These are phyloP conservation scores for Scartelaos histophorus DNA, from an alignment of 2,113 vertebrate species.

Conservation along the genomic window DNA sequence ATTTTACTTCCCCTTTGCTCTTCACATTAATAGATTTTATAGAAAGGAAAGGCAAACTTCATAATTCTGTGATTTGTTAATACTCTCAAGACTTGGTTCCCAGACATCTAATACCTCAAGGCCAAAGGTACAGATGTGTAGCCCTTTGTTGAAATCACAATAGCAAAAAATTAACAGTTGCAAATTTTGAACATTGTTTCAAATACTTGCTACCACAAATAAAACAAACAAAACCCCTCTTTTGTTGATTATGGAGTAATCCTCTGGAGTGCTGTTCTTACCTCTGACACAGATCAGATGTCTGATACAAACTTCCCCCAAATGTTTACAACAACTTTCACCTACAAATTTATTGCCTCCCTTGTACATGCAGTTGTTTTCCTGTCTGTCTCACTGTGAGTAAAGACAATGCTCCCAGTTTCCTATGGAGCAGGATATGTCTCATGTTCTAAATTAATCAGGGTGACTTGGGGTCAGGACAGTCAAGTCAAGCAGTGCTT, in stretches of 20 bases:
- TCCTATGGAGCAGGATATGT: constrained; percentile 42
- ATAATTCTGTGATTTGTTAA: background rate
- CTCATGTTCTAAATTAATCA: background rate
- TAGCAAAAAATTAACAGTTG: background rate
- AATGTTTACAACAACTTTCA: constrained; percentile 62
- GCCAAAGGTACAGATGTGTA: background rate
- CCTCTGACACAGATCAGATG: constrained; percentile 48
- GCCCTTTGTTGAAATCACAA: background rate
- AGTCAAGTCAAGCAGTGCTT: too few species aligned
- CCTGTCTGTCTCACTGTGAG: constrained; percentile 21
- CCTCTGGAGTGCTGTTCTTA: constrained; percentile 1
- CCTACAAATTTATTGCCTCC: constrained; percentile 45
- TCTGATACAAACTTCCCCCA: constrained; percentile 30
- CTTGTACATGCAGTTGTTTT: background rate
- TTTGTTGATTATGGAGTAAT: constrained; percentile 62
- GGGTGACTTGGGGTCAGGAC: too few species aligned
- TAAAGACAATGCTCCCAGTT: constrained; percentile 14
- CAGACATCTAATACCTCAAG: background rate
- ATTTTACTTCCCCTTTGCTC: too few species aligned
- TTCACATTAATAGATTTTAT: too few species aligned
- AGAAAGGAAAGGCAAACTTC: too few species aligned
- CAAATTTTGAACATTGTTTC: constrained; percentile 27
- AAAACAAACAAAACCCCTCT: constrained; percentile 24
- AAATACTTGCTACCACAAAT: too few species aligned
- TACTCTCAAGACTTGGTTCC: background rate